Base-by-base conservation (phyloP, 2,888 invertebrate species). In the Gastrophysa polygoni region DNA sequence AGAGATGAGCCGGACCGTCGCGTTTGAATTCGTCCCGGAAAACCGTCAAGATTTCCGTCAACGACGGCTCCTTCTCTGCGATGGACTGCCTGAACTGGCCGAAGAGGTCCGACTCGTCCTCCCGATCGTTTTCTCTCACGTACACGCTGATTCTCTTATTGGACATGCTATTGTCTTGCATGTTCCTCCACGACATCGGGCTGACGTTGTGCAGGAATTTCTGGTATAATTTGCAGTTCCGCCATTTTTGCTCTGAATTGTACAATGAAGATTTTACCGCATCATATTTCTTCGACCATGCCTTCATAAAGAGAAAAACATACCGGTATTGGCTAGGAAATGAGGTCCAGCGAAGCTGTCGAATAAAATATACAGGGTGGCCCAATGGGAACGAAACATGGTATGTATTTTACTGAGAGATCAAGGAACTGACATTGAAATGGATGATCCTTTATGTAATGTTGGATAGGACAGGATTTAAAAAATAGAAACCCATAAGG, bases 121-220 rank as follows among this genome's bases (percentile, higher is more conserved):
- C 58, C 5, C 54, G 34, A 1, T 28, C 20, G n/a, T 11, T 5
- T 10, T 29, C 29, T 49, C 82, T 88, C 89, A 89, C 21, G 82
- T 44, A 47, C 17, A 46, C 28, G 17, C 34, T 50, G n/a, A 44
- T 18, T n/a, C 52, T 17, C 14, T 38, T 49, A 2, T 29, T 20
- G n/a, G 38, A n/a, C 21, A 21, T 48, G 3, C 16, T 28, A 16
- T n/a, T 49, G 44, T 34, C 21, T 16, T 32, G 28, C 17, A 16
- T 16, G 24, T 16, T 10, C 29, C 60, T 82, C 88, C 89, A 89
- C 24, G 82, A 80, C 44, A 86, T 82, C 1, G 89, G 88, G 38
- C 89, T 87, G n/a, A 89, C 78, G 16, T 86, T 84, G 76, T 86
- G 88, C n/a, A 90, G 80, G 80, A 90, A 89, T 70, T 86, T 84